These are phyloP conservation scores for Macrotus californicus DNA, from an alignment of 2,113 vertebrate species.

Conservation along the genomic window DNA sequence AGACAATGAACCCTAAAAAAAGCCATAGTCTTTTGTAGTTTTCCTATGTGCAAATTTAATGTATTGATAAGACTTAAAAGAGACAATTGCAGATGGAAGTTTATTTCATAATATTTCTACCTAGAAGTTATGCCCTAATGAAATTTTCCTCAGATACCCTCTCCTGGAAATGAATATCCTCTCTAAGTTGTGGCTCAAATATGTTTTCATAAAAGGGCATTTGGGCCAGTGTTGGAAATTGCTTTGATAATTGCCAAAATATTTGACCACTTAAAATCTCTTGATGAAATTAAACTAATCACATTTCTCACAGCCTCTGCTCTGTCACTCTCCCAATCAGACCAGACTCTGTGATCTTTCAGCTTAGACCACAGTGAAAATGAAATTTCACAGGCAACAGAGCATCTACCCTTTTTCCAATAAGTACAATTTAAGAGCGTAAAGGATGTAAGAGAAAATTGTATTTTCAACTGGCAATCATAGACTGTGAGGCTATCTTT, in stretches of 20 bases:
- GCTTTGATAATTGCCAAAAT: constrained; percentile 38
- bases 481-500: background rate
- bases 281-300: constrained; percentile 16
- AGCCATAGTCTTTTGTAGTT: background rate
- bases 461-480: background rate
- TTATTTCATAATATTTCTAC: background rate
- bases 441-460: background rate
- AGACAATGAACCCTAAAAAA: background rate
- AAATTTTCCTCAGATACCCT: background rate
- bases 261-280: constrained; percentile 27
- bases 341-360: background rate
- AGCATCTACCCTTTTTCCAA: background rate
- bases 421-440: background rate
- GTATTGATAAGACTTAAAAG: background rate
- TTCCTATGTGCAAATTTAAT: background rate
- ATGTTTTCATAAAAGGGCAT: background rate
- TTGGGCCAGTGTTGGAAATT: background rate
- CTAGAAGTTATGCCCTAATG: background rate
- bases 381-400: background rate
- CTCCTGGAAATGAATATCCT: background rate
- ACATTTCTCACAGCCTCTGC: background rate
- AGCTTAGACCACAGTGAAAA: background rate
- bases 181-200: background rate
- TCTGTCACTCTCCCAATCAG: background rate
- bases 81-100: background rate